Conservation (phyloP, 2,888 invertebrate genomes). For the Agonopterix alstromeriana region DNA sequence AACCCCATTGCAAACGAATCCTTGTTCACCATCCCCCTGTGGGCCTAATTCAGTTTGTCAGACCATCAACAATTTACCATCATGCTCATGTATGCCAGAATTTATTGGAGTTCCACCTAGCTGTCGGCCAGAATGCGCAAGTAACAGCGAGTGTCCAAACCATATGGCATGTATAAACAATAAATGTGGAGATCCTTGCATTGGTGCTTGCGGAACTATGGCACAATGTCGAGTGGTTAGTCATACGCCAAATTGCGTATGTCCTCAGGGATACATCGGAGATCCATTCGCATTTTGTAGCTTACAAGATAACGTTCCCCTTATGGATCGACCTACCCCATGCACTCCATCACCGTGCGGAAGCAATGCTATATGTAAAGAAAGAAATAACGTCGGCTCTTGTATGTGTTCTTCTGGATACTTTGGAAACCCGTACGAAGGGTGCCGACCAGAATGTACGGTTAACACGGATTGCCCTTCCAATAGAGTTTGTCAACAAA, state of each 20-base stretch:
- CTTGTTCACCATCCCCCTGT: constrained; percentile 82
- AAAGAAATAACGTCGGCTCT: constrained; percentile 82
- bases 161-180: constrained; percentile 82
- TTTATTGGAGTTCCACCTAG: constrained; percentile 82
- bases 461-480: constrained; percentile 85
- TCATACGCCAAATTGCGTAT: constrained; percentile 83
- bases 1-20: constrained; percentile 62
- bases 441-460: constrained; percentile 85
- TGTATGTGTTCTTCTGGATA: constrained; percentile 82
- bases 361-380: constrained; percentile 82
- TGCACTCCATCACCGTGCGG: constrained; percentile 85
- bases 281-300: constrained; percentile 83
- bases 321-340: constrained; percentile 69
- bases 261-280: constrained; percentile 80
- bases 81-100: constrained; percentile 82
- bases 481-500: constrained; percentile 83
- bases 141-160: constrained; percentile 82
- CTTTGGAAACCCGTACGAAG: constrained; percentile 79
- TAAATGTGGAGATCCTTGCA: constrained; percentile 85
- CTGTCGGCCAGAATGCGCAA: constrained; percentile 84
- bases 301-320: constrained; percentile 42
- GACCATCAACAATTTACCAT: constrained; percentile 77
- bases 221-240: constrained; percentile 85
- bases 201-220: constrained; percentile 81
- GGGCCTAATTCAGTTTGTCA: constrained; percentile 81